These are phyloP conservation scores for Epinephelus fuscoguttatus DNA, from an alignment of 2,113 vertebrate species.

Conservation along the genomic window DNA sequence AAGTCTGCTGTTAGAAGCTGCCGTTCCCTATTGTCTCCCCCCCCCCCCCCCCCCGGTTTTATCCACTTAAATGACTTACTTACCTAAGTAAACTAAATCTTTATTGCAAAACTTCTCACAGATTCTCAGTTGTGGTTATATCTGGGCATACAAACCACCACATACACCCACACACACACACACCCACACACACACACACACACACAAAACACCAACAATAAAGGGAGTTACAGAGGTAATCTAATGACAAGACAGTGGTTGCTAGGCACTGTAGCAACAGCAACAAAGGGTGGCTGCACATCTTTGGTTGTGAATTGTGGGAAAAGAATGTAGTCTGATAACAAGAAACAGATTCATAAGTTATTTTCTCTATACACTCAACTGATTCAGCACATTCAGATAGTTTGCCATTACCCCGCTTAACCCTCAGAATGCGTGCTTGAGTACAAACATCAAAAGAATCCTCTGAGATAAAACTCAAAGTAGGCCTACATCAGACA, in stretches of 20 bases:
- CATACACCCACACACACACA: slow-evolving; percentile 1
- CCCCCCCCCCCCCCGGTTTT: background rate
- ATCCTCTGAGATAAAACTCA: background rate
- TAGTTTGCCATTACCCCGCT: background rate
- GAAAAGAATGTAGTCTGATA: slow-evolving; percentile 23
- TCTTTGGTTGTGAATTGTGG: slow-evolving; percentile 6
- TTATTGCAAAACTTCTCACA: background rate
- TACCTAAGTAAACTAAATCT: background rate
- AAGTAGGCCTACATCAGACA: background rate
- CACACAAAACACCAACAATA: background rate
- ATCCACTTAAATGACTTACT: background rate
- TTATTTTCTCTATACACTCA: background rate
- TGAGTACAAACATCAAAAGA: background rate
- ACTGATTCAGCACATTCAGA: background rate
- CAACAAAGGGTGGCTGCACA: slow-evolving; percentile 30
- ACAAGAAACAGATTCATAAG: slow-evolving; percentile 5
- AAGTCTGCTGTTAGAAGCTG: background rate
- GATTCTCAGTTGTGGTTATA: background rate
- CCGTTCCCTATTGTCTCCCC: background rate
- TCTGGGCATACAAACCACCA: background rate
- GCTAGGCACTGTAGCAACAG: slow-evolving; percentile 63
- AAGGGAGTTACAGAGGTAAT: background rate
- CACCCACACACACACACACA: slow-evolving; percentile 7
- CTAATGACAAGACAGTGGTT: slow-evolving; percentile 48
- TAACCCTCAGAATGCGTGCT: background rate